Percentiles rank a stretch among this genome's conserved stretches.
phyloP scores from a whole-genome alignment of 2,888 invertebrate genomes.

The Apamea monoglypha region DNA sequence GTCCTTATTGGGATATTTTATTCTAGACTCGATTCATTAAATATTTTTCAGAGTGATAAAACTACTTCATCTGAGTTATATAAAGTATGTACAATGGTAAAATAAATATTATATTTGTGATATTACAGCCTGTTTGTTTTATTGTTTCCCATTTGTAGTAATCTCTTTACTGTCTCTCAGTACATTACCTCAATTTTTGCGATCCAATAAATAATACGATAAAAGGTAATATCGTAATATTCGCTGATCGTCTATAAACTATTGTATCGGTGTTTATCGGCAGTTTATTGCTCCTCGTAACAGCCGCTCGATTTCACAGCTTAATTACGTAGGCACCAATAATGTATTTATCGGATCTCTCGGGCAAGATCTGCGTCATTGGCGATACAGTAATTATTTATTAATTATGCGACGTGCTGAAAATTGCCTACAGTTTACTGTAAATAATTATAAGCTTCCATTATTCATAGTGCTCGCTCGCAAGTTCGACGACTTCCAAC shows the following conservation, averaged over 20 bases:
- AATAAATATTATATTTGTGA: constrained; percentile 90
- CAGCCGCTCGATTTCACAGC: constrained; percentile 30
- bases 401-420: not conserved
- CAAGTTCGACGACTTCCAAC: too few species aligned
- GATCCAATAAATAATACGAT: constrained; percentile 38
- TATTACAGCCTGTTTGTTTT: constrained; percentile 72
- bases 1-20: constrained; percentile 81
- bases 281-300: constrained; percentile 31
- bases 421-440: not conserved
- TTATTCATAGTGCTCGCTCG: not conserved
- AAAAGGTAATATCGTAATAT: constrained; percentile 26
- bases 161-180: constrained; percentile 9
- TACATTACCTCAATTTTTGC: constrained; percentile 25
- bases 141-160: constrained; percentile 43
- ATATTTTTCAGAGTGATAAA: constrained; percentile 83
- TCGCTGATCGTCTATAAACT: constrained; percentile 24
- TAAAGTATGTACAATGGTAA: constrained; percentile 87
- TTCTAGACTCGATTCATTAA: constrained; percentile 75
- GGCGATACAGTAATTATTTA: constrained; percentile 10
- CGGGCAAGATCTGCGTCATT: constrained; percentile 6
- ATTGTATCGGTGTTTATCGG: constrained; percentile 12
- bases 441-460: not conserved
- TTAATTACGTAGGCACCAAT: constrained; percentile 35
- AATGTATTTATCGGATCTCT: constrained; percentile 29
- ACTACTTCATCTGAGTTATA: constrained; percentile 85